Conservation (phyloP, 2,888 invertebrate species). For the Drosophila multiciliata region DNA sequence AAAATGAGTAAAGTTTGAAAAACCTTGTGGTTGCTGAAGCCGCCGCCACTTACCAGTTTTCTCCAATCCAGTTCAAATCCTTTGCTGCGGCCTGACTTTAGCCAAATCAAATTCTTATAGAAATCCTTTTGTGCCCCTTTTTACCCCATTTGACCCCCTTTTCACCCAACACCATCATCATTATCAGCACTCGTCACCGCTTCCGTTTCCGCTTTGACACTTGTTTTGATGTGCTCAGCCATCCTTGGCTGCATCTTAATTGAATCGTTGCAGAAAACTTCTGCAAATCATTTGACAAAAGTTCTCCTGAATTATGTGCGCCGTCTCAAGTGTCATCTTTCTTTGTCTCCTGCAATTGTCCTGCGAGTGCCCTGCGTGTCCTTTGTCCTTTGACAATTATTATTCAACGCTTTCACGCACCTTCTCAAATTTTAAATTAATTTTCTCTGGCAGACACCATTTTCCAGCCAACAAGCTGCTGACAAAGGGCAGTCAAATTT, state of each 20-base stretch:
- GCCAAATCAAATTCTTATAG: conserved; percentile 76
- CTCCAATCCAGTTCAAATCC: conserved; percentile 16
- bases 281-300: conserved; percentile 71
- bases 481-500: conserved; percentile 29
- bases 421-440: conserved; percentile 70
- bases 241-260: conserved; percentile 35
- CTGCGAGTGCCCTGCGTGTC: conserved; percentile 28
- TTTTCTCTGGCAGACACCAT: conserved; percentile 59
- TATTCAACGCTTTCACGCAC: conserved; percentile 45
- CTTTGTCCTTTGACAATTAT: conserved; percentile 67
- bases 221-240: conserved; percentile 61
- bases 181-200: conserved; percentile 34
- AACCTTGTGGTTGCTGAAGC: conserved; percentile 65
- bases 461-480: conserved; percentile 42
- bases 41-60: conserved; percentile 4
- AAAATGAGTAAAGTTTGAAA: conserved; percentile 83
- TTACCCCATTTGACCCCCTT: background rate
- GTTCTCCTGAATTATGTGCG: conserved; percentile 59
- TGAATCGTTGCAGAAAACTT: conserved; percentile 73
- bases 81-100: conserved; percentile 65
- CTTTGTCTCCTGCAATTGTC: conserved; percentile 57
- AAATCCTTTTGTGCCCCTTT: conserved; percentile 43
- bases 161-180: conserved; percentile 10
- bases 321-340: conserved; percentile 77
- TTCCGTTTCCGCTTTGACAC: conserved; percentile 79